phyloP scores from a whole-genome alignment of 2,888 invertebrate genomes.

The Eumerus sabulonum region DNA sequence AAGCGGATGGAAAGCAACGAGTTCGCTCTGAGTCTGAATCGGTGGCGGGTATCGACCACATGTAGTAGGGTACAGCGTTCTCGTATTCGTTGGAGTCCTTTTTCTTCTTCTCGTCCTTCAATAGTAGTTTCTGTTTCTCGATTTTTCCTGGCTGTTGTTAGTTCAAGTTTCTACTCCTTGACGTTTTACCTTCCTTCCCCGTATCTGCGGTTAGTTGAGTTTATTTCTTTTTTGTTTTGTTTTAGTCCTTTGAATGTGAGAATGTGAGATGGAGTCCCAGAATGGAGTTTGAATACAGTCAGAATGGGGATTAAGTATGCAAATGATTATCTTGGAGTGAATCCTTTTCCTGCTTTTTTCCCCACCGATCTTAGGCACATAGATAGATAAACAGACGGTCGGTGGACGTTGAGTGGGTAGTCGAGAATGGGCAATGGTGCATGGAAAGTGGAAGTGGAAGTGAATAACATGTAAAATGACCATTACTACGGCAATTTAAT shows the following conservation, averaged over 20 bases:
- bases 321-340: slow-evolving; percentile 50
- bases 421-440: background rate
- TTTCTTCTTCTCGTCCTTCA: background rate
- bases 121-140: background rate
- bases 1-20: slow-evolving; percentile 47
- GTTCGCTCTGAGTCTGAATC: slow-evolving; percentile 2
- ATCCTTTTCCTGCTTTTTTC: slow-evolving; percentile 21
- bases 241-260: slow-evolving; percentile 43
- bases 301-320: slow-evolving; percentile 58
- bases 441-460: slow-evolving; percentile 25
- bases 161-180: slow-evolving; percentile 31
- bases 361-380: background rate
- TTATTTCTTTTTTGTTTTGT: slow-evolving; percentile 30
- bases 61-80: slow-evolving; percentile 31
- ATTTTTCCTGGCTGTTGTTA: background rate
- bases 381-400: background rate
- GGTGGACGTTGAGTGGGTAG: background rate
- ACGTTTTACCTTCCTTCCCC: background rate
- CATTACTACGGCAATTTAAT: slow-evolving; percentile 24
- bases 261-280: slow-evolving; percentile 13
- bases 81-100: slow-evolving; percentile 39
- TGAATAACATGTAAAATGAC: slow-evolving; percentile 20
- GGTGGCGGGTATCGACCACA: slow-evolving; percentile 13
- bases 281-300: slow-evolving; percentile 17
- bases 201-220: slow-evolving; percentile 7